These are phyloP conservation scores for Delia radicum DNA, from an alignment of 1,140 invertebrate genomes.

Conservation along the genomic window DNA sequence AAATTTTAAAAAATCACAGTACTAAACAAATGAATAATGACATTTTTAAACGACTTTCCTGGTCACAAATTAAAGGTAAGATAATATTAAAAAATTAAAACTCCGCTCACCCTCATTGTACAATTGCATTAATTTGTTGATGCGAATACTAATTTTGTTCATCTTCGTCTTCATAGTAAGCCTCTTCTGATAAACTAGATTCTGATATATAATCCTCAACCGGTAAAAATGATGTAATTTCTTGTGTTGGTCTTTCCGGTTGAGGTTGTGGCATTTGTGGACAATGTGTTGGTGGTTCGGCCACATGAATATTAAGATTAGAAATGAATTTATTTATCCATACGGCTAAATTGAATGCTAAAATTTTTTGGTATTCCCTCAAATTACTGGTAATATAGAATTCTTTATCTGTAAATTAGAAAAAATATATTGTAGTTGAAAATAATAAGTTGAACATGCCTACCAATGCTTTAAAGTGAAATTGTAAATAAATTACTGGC, in stretches of 20 bases:
- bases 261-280: constrained; percentile 27
- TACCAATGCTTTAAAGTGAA: no score
- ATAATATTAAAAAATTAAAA: no score
- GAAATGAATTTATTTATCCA: constrained; percentile 55
- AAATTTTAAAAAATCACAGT: constrained; percentile 52
- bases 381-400: constrained; percentile 50
- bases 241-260: constrained; percentile 24
- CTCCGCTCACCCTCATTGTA: no score
- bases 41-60: constrained; percentile 42
- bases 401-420: constrained; percentile 39
- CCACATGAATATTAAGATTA: constrained; percentile 48
- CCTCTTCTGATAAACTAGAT: constrained; percentile 27
- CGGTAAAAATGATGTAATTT: constrained; percentile 39
- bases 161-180: constrained; percentile 24
- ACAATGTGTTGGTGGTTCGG: constrained; percentile 29
- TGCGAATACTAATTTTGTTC: constrained; percentile 25
- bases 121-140: no score
- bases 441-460: no score
- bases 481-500: no score
- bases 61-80: constrained; percentile 49
- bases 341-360: constrained; percentile 48
- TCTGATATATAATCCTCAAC: constrained; percentile 45
- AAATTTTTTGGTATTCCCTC: constrained; percentile 45
- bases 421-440: no score
- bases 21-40: constrained; percentile 44